These are phyloP conservation scores for Halcyon badia DNA, from an alignment of 2,797 vertebrate species.

Conservation along the genomic window DNA sequence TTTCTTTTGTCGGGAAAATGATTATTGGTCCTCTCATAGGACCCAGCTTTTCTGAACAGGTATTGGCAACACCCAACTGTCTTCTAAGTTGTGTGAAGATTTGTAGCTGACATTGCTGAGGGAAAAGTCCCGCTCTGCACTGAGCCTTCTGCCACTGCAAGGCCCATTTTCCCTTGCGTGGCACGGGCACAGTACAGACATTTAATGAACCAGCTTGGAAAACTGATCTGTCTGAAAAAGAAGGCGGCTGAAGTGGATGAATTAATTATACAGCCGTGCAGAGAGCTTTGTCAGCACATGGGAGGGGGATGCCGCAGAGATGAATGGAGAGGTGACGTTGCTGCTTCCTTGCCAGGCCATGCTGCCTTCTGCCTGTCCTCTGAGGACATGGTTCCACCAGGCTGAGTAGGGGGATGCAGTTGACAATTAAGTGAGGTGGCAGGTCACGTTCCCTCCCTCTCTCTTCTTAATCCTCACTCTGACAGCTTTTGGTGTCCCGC, in stretches of 20 bases:
- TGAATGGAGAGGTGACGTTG: neutral
- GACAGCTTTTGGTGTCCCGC: neutral
- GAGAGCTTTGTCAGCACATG: neutral
- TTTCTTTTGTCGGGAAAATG: neutral
- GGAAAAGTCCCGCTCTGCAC: neutral
- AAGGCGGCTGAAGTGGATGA: neutral
- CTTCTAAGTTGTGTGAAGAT: neutral
- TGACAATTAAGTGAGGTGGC: neutral
- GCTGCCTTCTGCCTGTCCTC: neutral
- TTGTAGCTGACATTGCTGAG: neutral
- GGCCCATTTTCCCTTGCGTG: neutral
- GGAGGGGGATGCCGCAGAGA: neutral
- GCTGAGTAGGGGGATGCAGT: neutral
- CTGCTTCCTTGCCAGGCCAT: neutral
- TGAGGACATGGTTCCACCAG: neutral
- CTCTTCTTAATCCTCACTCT: neutral
- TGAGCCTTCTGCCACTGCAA: neutral
- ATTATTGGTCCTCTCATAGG: neutral
- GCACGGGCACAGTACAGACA: neutral
- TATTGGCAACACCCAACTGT: neutral
- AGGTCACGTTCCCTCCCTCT: neutral
- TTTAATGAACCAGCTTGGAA: neutral
- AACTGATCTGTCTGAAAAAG: neutral
- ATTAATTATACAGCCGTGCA: neutral
- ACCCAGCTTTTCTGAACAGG: neutral